A percentile compares a stretch with the other conserved stretches of the same genome.
These are phyloP conservation scores for Tenebrosternarchus preto DNA, from an alignment of 2,113 vertebrate genomes.

Conservation along the genomic window DNA sequence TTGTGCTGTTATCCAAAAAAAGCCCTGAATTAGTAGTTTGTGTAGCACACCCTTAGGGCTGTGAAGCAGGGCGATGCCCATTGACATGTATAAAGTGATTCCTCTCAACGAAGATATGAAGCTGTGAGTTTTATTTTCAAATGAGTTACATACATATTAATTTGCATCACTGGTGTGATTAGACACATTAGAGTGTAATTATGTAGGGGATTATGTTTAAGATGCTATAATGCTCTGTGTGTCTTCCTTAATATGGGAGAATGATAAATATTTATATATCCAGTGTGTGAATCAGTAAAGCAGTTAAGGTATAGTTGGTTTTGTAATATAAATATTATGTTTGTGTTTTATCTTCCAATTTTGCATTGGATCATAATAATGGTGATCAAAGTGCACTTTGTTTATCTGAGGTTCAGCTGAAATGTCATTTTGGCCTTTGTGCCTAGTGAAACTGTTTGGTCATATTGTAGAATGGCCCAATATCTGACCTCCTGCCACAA, in stretches of 20 bases:
- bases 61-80: constrained; percentile 5
- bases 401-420: too few relatives aligned
- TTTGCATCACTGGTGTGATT: not conserved
- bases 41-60: constrained; percentile 52
- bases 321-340: too few relatives aligned
- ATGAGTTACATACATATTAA: constrained; percentile 4
- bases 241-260: not conserved
- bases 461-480: too few relatives aligned
- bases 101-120: constrained; percentile 8
- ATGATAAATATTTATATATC: constrained; percentile 17
- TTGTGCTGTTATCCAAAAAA: constrained; percentile 58
- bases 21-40: constrained; percentile 62
- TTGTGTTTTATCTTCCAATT: too few relatives aligned
- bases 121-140: not conserved
- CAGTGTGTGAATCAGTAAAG: not conserved
- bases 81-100: constrained; percentile 10
- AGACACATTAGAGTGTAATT: constrained; percentile 1
- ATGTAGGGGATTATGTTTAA: not conserved
- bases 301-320: not conserved
- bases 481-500: too few relatives aligned
- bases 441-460: too few relatives aligned
- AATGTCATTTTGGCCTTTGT: too few relatives aligned
- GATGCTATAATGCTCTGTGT: not conserved
- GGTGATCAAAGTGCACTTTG: too few relatives aligned
- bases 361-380: too few relatives aligned